Evolutionary conservation across 1,140 invertebrate genomes (phyloP).

Genomic region (Musca vetustissima): DNA sequence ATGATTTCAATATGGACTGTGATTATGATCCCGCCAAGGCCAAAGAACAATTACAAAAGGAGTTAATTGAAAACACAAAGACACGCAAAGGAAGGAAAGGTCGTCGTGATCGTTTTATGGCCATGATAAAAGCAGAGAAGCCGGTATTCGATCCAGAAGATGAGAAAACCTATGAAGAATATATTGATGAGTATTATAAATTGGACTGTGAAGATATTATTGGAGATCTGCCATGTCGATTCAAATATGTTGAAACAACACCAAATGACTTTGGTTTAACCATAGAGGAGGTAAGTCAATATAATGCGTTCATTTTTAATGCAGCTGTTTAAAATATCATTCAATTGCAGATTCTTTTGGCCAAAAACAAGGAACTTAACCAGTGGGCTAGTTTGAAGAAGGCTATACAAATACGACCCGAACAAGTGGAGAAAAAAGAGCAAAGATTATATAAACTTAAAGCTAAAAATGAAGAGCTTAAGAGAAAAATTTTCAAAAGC

Average conservation of each 20-base stretch:
- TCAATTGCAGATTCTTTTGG: constrained; percentile 74
- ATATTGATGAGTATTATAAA: constrained; percentile 92
- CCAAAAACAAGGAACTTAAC: constrained; percentile 91
- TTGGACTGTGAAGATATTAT: constrained; percentile 95
- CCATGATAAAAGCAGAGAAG: constrained; percentile 71
- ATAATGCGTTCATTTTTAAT: background rate
- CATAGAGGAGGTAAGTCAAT: constrained; percentile 76
- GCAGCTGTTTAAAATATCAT: background rate
- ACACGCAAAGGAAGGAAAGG: constrained; percentile 63
- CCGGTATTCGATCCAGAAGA: constrained; percentile 80
- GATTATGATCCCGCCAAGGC: constrained; percentile 70
- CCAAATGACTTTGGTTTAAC: constrained; percentile 92
- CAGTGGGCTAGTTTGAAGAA: constrained; percentile 93
- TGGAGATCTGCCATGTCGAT: constrained; percentile 85
- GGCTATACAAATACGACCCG: constrained; percentile 75
- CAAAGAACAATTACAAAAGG: constrained; percentile 59
- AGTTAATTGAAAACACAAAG: constrained; percentile 63
- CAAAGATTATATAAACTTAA: constrained; percentile 75
- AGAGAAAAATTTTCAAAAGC: constrained; percentile 84
- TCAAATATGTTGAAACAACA: constrained; percentile 87
- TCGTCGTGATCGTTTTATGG: constrained; percentile 68
- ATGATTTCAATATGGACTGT: constrained; percentile 86
- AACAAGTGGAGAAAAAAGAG: constrained; percentile 80
- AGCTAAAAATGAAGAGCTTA: constrained; percentile 70
- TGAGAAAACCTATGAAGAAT: constrained; percentile 79